phyloP scores from a whole-genome alignment of 1,140 invertebrate genomes.

The Carposina sasakii region DNA sequence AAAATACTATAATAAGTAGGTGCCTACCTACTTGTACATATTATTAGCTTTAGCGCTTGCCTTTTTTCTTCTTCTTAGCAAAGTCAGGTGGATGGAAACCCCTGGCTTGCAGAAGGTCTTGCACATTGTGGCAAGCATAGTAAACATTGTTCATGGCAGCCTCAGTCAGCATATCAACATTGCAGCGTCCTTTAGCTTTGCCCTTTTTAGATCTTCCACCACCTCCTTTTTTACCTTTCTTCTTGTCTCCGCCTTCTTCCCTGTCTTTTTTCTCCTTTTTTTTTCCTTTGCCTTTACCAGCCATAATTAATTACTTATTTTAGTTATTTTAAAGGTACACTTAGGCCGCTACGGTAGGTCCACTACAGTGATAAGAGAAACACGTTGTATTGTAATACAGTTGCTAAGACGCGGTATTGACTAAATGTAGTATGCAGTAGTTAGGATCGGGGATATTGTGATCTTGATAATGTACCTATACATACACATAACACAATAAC shows the following conservation, averaged over 20 bases:
- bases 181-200: slow-evolving; percentile 75
- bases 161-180: slow-evolving; percentile 87
- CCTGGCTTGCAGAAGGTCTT: slow-evolving; percentile 82
- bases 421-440: no score
- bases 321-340: no score
- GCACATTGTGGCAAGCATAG: slow-evolving; percentile 90
- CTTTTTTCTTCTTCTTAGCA: slow-evolving; percentile 87
- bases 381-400: no score
- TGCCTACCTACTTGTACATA: no score
- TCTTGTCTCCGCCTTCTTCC: slow-evolving; percentile 51
- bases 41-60: slow-evolving; percentile 52
- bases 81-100: slow-evolving; percentile 89
- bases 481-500: no score
- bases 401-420: no score
- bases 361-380: no score
- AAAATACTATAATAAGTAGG: no score
- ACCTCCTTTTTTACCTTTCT: slow-evolving; percentile 56
- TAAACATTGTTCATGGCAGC: slow-evolving; percentile 92
- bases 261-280: slow-evolving; percentile 54
- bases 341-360: no score
- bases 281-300: slow-evolving; percentile 54
- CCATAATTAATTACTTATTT: no score
- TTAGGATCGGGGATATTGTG: no score
- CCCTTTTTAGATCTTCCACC: slow-evolving; percentile 73
- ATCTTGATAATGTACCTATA: no score